Evolutionary conservation across 2,797 vertebrate species (phyloP), one percentile per base, ranked within the genome.

Genomic region (Gephyroberyx darwinii): DNA sequence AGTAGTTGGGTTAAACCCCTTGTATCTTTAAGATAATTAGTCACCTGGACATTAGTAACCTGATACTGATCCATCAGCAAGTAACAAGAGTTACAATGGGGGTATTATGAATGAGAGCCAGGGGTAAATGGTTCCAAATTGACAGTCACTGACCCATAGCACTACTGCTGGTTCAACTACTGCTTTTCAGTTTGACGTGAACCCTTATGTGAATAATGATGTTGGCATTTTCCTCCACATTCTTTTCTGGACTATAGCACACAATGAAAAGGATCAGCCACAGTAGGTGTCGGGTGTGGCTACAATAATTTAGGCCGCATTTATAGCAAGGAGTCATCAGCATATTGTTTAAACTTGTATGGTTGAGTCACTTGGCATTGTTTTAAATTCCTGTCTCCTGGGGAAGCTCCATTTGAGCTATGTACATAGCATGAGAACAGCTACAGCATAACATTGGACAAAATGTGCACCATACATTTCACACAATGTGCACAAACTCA

Each of bases 341-440:
- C 62, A 62, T 77, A 82, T 80, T 88, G 91, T 91, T 89, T 78
- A 68, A 89, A 88, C 87, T 70, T 87, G 90, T 78, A 63, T 10
- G 56, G 64, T 35, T 85, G 80, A 90, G 53, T 85, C 81, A 80
- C 60, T 69, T 52, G 54, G 48, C 31, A 69, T 81, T 80, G 60
- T 71, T 88, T 82, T 47, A 57, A 75, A 77, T 68, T 80, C 48
- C 55, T 70, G 14, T 22, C 58, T 48, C 17, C 12, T n/a, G 33
- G 20, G 58, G 69, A 33, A 12, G 5, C 4, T 55, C 3, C 2
- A 10, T 19, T 59, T 65, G 20, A 53, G 48, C 37, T 14, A 12
- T 20, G n/a, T 61, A 47, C 56, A 66, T 56, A 50, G 57, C 59
- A 62, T 51, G 55, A 50, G 14, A 78, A 48, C 9, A 7, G 62